phyloP scores from a whole-genome alignment of 2,113 vertebrate genomes.

The Illadopsis cleaveri region DNA sequence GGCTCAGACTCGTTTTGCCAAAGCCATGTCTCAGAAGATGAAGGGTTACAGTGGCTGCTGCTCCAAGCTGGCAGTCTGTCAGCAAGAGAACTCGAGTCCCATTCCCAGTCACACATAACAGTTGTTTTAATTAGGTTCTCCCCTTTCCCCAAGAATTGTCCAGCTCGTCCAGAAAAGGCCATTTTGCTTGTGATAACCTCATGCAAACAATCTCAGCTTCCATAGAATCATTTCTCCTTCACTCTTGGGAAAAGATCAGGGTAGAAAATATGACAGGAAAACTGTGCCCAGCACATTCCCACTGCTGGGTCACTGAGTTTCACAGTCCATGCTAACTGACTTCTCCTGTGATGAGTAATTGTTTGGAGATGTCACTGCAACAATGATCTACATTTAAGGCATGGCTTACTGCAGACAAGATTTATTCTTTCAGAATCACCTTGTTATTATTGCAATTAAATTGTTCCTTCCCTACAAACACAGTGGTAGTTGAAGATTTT shows the following conservation, averaged over 20 bases:
- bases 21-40: neutral
- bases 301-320: neutral
- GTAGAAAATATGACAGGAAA: neutral
- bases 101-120: neutral
- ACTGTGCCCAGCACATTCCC: neutral
- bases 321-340: neutral
- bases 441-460: conserved; percentile 37
- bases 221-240: neutral
- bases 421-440: conserved; percentile 19
- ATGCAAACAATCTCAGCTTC: neutral
- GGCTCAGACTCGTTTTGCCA: neutral
- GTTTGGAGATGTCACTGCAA: neutral
- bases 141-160: neutral
- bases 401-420: neutral
- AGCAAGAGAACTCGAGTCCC: neutral
- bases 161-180: neutral
- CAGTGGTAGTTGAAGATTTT: neutral
- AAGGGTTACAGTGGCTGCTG: neutral
- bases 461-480: conserved; percentile 9
- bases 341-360: neutral
- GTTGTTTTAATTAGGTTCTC: neutral
- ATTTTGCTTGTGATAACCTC: neutral
- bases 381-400: neutral
- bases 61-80: neutral
- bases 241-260: neutral